These are phyloP conservation scores for Erpornis zantholeuca DNA, from an alignment of 2,113 vertebrate species.

Conservation along the genomic window DNA sequence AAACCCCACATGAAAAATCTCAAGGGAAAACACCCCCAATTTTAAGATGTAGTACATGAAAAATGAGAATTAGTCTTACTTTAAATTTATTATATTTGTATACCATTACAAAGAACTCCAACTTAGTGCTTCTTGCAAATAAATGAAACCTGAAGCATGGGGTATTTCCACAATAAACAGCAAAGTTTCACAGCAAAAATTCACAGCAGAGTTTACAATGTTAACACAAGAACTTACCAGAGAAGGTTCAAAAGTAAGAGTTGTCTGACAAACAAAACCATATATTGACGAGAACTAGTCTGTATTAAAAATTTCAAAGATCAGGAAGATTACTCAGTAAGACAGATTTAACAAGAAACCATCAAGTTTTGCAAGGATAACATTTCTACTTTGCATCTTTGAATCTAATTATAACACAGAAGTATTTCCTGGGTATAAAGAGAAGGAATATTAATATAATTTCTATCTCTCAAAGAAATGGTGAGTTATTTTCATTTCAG, in stretches of 20 bases:
- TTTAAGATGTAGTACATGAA: background rate
- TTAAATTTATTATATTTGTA: background rate
- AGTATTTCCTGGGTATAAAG: background rate
- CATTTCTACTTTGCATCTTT: background rate
- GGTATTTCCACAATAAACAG: background rate
- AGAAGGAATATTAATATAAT: background rate
- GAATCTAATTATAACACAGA: background rate
- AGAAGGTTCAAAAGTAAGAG: background rate
- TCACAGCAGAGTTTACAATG: background rate
- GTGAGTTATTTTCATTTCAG: background rate
- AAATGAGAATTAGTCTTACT: background rate
- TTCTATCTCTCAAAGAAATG: background rate
- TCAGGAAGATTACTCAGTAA: background rate
- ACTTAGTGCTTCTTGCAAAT: background rate
- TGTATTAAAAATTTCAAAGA: background rate
- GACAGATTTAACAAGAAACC: background rate
- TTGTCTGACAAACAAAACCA: background rate
- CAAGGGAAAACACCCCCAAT: background rate
- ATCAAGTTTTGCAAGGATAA: background rate
- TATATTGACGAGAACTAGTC: background rate
- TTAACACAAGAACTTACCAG: background rate
- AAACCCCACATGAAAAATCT: background rate
- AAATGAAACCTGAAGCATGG: background rate
- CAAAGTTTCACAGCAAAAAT: background rate
- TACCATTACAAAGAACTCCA: background rate